These are phyloP conservation scores for Tenebrio molitor DNA, from an alignment of 1,140 invertebrate genomes.

Conservation along the genomic window DNA sequence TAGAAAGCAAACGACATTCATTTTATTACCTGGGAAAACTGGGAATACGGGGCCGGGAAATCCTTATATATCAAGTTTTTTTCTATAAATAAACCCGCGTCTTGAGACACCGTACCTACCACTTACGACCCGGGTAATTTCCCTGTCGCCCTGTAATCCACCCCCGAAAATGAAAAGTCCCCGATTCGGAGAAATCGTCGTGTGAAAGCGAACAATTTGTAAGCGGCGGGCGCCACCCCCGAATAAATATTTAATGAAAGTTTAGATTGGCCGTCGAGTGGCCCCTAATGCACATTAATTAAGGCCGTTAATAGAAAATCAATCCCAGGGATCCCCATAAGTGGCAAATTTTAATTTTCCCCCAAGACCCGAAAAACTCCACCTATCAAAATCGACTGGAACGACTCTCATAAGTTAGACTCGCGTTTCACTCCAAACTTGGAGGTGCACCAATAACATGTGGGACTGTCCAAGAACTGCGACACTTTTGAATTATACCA, in stretches of 20 bases:
- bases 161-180: not conserved
- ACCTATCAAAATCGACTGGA: no score
- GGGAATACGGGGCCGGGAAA: not conserved
- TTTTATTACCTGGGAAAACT: conserved; percentile 35
- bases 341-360: conserved; percentile 4
- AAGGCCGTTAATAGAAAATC: conserved; percentile 25
- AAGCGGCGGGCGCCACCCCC: not conserved
- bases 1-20: conserved; percentile 17
- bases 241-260: conserved; percentile 34
- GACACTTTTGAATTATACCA: conserved; percentile 24
- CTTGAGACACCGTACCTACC: conserved; percentile 17
- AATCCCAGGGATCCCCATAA: conserved; percentile 11
- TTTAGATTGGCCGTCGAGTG: conserved; percentile 27
- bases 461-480: conserved; percentile 8
- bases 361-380: no score
- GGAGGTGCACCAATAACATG: conserved; percentile 16
- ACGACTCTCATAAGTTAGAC: not conserved
- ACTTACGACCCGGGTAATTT: conserved; percentile 18
- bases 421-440: not conserved
- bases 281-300: conserved; percentile 24
- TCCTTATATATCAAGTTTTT: conserved; percentile 31
- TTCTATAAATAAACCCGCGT: conserved; percentile 25
- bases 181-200: not conserved
- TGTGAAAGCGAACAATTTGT: conserved; percentile 9
- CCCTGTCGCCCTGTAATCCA: conserved; percentile 3